Evolutionary conservation across 1,140 invertebrate species (phyloP).

Genomic region (Macrostomum lignano): DNA sequence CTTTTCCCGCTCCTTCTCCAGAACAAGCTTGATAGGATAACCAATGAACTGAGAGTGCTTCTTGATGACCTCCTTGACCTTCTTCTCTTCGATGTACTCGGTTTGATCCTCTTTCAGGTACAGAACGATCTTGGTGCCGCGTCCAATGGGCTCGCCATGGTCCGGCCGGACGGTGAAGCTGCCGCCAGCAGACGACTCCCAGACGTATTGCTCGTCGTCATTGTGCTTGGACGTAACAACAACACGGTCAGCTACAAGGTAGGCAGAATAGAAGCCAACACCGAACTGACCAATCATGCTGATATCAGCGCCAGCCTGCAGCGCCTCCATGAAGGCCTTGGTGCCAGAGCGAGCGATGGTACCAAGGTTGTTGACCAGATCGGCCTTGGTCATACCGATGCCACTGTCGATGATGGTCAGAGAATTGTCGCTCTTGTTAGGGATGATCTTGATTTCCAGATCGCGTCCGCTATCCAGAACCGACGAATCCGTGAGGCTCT

Average conservation of each 20-base stretch:
- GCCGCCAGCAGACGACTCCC: conserved; percentile 71
- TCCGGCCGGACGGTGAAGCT: conserved; percentile 54
- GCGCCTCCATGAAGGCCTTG: conserved; percentile 77
- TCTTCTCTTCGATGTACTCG: conserved; percentile 64
- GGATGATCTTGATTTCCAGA: conserved; percentile 58
- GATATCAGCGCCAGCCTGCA: conserved; percentile 57
- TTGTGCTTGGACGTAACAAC: conserved; percentile 77
- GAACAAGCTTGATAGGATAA: conserved; percentile 66
- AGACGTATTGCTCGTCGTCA: conserved; percentile 67
- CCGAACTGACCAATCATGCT: conserved; percentile 91
- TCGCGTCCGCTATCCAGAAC: conserved; percentile 17
- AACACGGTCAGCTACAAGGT: conserved; percentile 70
- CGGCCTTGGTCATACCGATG: conserved; percentile 82
- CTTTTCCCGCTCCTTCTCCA: conserved; percentile 39
- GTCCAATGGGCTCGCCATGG: conserved; percentile 40
- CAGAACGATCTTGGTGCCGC: conserved; percentile 61
- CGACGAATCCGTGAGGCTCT: conserved; percentile 58
- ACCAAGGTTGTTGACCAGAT: conserved; percentile 72
- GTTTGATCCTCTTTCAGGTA: conserved; percentile 65
- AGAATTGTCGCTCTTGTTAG: conserved; percentile 58
- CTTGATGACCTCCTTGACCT: conserved; percentile 84
- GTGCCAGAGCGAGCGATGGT: conserved; percentile 84
- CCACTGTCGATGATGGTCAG: conserved; percentile 69
- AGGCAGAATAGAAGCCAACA: conserved; percentile 91
- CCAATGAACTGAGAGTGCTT: conserved; percentile 98